Conservation (phyloP, 2,113 vertebrate genomes). For the Aix galericulata region DNA sequence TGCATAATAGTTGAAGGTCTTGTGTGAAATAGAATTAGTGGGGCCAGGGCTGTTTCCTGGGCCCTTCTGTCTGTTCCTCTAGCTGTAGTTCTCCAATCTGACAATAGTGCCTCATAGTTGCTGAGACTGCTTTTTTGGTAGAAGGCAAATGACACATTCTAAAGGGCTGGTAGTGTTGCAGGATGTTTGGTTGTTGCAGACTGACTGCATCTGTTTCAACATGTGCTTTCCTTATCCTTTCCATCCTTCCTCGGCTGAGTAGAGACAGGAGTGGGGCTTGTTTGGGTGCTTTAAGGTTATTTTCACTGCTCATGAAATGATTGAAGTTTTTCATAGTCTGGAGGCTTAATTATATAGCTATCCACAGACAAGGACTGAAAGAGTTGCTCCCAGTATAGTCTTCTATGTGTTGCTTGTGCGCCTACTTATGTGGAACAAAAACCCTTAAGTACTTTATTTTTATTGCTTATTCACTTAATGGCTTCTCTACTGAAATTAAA, state of each 20-base stretch:
- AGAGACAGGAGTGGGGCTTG: rapidly evolving
- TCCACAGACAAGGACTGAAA: background rate
- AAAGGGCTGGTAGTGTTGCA: background rate
- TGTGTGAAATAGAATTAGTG: background rate
- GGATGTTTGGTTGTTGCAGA: background rate
- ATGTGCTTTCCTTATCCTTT: background rate
- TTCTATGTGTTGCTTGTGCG: background rate
- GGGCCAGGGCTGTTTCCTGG: background rate
- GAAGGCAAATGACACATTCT: background rate
- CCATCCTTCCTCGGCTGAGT: background rate
- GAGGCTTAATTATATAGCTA: background rate
- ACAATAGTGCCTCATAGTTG: background rate
- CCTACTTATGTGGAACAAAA: background rate
- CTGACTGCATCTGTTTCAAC: rapidly evolving
- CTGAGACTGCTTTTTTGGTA: background rate
- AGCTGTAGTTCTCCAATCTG: background rate
- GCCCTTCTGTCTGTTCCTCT: background rate
- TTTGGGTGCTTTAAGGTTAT: background rate
- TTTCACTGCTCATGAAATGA: background rate
- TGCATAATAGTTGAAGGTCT: background rate
- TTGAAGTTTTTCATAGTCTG: background rate
- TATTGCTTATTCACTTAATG: background rate
- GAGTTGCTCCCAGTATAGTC: background rate
- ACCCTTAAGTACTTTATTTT: background rate
- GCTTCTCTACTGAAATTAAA: background rate